A percentile compares a stretch with the other conserved stretches of the same genome.
Evolutionary conservation across 2,888 invertebrate genomes (phyloP).

Genomic region (Sceliomorpha sp.): DNA sequence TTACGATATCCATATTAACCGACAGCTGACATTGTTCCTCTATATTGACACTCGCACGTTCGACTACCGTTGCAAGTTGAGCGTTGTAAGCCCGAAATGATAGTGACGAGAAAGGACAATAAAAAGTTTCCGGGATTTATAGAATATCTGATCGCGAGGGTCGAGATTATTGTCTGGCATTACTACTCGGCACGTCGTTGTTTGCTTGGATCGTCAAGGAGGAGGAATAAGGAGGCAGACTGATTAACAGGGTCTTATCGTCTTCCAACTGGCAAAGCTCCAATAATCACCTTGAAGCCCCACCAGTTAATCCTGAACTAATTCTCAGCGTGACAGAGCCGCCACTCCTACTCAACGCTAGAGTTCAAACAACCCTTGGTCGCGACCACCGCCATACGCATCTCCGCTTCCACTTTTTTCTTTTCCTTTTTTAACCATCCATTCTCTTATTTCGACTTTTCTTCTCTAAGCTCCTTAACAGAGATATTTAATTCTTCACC

Average conservation of each 20-base stretch:
- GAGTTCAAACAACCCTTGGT: constrained; percentile 38
- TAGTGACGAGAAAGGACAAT: neutral
- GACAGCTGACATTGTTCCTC: too few relatives aligned
- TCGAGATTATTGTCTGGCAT: neutral
- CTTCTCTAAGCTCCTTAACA: constrained; percentile 2
- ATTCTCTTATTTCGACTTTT: constrained; percentile 9
- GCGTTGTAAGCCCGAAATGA: neutral
- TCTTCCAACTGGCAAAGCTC: constrained; percentile 75
- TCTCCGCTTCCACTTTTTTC: constrained; percentile 14
- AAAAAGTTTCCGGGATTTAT: neutral
- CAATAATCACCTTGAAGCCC: constrained; percentile 76
- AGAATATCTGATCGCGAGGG: constrained; percentile 18
- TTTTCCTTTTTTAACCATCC: constrained; percentile 23
- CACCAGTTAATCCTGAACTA: constrained; percentile 74
- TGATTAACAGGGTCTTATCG: constrained; percentile 76
- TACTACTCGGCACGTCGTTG: constrained; percentile 5
- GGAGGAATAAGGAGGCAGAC: constrained; percentile 54
- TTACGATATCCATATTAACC: too few relatives aligned
- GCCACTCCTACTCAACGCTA: constrained; percentile 55
- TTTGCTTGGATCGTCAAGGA: constrained; percentile 29
- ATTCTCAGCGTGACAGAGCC: constrained; percentile 71
- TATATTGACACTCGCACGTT: too few relatives aligned
- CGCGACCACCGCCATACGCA: neutral
- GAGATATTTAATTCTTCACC: constrained; percentile 16
- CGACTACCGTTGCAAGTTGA: too few relatives aligned